Base-by-base conservation (phyloP, 2,888 invertebrate genomes). In the Harpalus rufipes region DNA sequence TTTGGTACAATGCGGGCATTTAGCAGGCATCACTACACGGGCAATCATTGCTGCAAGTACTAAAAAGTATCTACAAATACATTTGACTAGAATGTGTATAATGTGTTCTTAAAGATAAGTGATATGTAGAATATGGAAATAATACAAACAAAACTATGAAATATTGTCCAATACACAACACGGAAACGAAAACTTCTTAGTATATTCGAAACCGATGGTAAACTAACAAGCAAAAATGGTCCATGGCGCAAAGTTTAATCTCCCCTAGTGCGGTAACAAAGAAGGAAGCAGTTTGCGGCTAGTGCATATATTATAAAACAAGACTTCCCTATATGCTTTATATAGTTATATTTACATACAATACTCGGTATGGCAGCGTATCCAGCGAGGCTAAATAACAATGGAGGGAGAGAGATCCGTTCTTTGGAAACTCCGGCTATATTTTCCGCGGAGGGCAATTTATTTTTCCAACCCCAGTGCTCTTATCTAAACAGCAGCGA, bases 401-500 rank as follows among this genome's bases (percentile, higher is more conserved):
- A 90, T 89, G 89, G 89, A 88, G 88, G 88, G 89, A 86, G 87
- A 88, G 89, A 88, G 90, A 89, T 89, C 89, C 89, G 89, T 90
- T 90, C 90, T 90, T 90, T 89, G 90, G 90, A 90, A 91, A 91
- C 89, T 91, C 90, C 89, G 90, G 90, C 90, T 91, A 88, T 89
- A 91, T 91, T 91, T 91, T 90, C 91, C 91, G 89, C 88, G 88
- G 91, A 90, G 91, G 90, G 91, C 91, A 91, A 91, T 91, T 91
- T 91, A 91, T 91, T 91, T 91, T 91, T 91, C 91, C 91, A 90
- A 90, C 90, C 90, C 90, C 89, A 89, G 89, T 89, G 87, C 88
- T 89, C 91, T 91, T 91, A 91, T 91, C 91, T 91, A 91, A 91
- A 91, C 91, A 91, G 91, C 91, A 89, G 91, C 90, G 91, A 91